phyloP scores from a whole-genome alignment of 2,113 vertebrate genomes.

The Engystomops pustulosus region DNA sequence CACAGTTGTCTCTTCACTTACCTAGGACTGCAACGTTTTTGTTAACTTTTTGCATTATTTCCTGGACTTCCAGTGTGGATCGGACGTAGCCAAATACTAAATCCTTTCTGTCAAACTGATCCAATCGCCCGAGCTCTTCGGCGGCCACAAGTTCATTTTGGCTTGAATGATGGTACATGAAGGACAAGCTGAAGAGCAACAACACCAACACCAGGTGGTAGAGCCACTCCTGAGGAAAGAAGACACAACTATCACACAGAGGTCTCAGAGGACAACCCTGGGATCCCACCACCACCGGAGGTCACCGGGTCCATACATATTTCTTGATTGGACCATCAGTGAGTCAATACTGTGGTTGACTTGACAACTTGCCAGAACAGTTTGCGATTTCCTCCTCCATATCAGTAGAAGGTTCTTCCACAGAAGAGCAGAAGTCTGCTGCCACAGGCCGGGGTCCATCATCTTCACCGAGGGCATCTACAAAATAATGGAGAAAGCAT shows the following conservation, averaged over 20 bases:
- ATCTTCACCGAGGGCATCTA: background rate
- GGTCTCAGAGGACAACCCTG: no score
- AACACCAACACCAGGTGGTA: conserved; percentile 67
- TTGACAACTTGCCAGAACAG: background rate
- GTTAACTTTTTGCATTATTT: conserved; percentile 82
- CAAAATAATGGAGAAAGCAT: no score
- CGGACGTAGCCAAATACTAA: conserved; percentile 72
- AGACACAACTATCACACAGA: background rate
- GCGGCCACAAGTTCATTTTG: accelerated
- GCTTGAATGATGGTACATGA: background rate
- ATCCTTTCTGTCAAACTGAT: conserved; percentile 56
- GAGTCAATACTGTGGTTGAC: background rate
- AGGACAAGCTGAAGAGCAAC: accelerated
- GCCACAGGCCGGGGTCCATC: background rate
- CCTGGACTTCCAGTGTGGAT: conserved; percentile 71
- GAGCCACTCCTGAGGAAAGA: conserved; percentile 75
- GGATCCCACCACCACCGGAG: no score
- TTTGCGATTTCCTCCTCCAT: background rate
- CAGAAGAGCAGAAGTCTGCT: background rate
- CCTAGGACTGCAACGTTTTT: conserved; percentile 59
- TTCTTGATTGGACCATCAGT: background rate
- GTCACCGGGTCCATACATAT: no score
- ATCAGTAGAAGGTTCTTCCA: background rate
- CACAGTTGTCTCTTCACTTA: conserved; percentile 52
- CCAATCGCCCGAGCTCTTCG: conserved; percentile 53